Evolutionary conservation across 2,113 vertebrate species (phyloP).

Genomic region (Potamarius usumacintae): DNA sequence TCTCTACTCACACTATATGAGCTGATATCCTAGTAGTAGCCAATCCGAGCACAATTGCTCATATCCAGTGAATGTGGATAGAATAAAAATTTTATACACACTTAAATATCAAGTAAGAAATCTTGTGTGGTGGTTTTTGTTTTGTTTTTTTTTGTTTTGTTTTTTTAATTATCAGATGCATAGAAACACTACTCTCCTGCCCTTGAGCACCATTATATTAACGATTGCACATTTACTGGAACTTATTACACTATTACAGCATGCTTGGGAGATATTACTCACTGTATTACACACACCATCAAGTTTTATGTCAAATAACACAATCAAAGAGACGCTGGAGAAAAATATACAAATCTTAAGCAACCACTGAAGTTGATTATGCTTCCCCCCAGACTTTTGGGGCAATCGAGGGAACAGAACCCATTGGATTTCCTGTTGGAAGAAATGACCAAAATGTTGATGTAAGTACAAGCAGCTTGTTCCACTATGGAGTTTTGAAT

Average conservation of each 20-base stretch:
- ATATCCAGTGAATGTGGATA: no score
- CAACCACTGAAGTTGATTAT: background rate
- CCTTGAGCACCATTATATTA: background rate
- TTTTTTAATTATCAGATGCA: background rate
- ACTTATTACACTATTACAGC: background rate
- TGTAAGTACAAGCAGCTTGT: conserved; percentile 73
- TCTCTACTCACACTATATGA: no score
- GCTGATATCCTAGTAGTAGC: no score
- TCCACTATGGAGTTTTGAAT: background rate
- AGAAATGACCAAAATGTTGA: conserved; percentile 70
- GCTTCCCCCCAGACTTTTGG: conserved; percentile 81
- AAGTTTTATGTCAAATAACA: background rate
- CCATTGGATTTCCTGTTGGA: conserved; percentile 90
- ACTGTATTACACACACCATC: background rate
- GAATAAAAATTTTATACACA: background rate
- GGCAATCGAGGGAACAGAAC: conserved; percentile 83
- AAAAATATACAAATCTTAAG: background rate
- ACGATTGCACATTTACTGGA: conserved; percentile 3
- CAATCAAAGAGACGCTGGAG: background rate
- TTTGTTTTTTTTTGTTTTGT: no score
- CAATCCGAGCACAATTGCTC: no score
- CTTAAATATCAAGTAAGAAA: background rate
- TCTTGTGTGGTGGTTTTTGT: no score
- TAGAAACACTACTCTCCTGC: background rate
- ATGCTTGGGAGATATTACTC: background rate